phyloP scores from a whole-genome alignment of 2,113 vertebrate species.

The Colius striatus region DNA sequence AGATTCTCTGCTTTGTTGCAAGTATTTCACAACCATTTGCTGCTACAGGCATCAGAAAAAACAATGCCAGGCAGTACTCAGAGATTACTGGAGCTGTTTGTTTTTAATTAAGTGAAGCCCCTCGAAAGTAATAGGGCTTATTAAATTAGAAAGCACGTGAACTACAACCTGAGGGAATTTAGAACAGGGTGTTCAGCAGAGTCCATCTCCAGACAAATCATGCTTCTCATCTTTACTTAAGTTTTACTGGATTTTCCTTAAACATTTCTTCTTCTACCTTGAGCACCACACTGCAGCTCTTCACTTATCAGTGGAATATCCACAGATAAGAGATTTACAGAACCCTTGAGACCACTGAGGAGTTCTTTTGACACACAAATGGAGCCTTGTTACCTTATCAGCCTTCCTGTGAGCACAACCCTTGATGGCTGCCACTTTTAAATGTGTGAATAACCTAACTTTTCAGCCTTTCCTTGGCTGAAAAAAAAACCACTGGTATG shows the following conservation, averaged over 20 bases:
- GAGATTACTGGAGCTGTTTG: background rate
- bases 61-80: background rate
- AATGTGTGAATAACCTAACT: background rate
- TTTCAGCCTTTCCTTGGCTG: background rate
- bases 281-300: background rate
- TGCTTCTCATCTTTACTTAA: background rate
- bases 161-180: background rate
- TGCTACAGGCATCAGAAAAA: background rate
- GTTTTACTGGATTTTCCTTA: background rate
- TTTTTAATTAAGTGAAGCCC: background rate
- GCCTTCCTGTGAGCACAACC: background rate
- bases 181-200: background rate
- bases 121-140: background rate
- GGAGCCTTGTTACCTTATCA: background rate
- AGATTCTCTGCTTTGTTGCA: background rate
- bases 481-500: background rate
- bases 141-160: background rate
- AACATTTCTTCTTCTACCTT: background rate
- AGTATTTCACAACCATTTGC: background rate
- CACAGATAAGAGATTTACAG: fast-evolving
- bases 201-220: background rate
- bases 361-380: background rate
- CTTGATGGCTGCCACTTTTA: background rate
- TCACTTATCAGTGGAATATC: background rate
- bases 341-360: background rate